phyloP scores from a whole-genome alignment of 2,888 invertebrate species.

The Epistrophe grossulariae region DNA sequence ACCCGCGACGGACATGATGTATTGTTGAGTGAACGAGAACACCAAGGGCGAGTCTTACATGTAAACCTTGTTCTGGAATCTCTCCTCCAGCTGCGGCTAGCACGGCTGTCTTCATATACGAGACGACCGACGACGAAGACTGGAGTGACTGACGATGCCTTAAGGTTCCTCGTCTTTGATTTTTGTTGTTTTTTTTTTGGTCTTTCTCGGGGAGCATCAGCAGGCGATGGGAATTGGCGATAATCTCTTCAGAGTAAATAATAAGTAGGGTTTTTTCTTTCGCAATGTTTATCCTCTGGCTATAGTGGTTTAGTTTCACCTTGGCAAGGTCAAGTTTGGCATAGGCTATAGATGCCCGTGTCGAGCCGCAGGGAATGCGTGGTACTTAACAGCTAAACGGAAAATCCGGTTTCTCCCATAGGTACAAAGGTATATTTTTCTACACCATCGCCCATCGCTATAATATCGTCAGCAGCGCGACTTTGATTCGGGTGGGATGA shows the following conservation, averaged over 20 bases:
- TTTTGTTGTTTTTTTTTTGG: neutral
- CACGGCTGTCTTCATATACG: constrained; percentile 33
- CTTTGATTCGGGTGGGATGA: constrained; percentile 57
- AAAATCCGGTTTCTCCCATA: constrained; percentile 57
- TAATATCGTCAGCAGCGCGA: neutral
- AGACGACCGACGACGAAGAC: constrained; percentile 17
- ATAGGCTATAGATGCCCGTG: constrained; percentile 11
- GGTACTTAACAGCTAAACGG: constrained; percentile 59
- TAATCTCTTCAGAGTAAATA: constrained; percentile 74
- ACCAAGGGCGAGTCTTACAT: constrained; percentile 64
- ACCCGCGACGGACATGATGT: constrained; percentile 60
- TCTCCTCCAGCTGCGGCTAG: constrained; percentile 39
- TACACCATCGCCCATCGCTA: constrained; percentile 15
- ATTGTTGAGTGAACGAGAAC: constrained; percentile 69
- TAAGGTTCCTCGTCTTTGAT: constrained; percentile 28
- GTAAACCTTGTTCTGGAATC: constrained; percentile 29
- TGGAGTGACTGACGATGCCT: constrained; percentile 64
- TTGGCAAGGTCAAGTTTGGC: constrained; percentile 68
- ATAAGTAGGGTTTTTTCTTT: constrained; percentile 63
- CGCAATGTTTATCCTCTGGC: constrained; percentile 49
- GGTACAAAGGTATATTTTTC: neutral
- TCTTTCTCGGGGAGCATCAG: constrained; percentile 30
- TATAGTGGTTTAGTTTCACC: constrained; percentile 58
- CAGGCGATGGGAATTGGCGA: constrained; percentile 72
- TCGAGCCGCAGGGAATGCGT: constrained; percentile 55